Base-by-base conservation (phyloP, 2,113 vertebrate species). In the Grantiella picta region DNA sequence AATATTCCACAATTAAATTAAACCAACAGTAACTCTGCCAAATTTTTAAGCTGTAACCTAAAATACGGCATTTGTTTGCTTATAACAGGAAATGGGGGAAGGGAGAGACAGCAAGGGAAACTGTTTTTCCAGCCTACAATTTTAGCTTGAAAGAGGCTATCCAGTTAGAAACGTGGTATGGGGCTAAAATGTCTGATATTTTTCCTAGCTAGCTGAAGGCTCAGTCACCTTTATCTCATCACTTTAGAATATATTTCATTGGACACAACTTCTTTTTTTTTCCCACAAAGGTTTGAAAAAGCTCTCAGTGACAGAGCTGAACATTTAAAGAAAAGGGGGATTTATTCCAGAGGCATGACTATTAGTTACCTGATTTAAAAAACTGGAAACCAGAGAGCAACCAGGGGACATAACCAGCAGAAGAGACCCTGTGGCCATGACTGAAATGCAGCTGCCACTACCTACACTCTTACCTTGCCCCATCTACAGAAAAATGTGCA, bases 61-160 rank as follows among this genome's bases (percentile, higher is more conserved):
- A 97, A 97, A 95, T 84, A 94, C 92, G 66, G 49, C 76, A 89
- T 93, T 96, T 97, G 94, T 94, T 96, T 95, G 92, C 86, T 94
- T 94, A 7, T 77, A 91, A 96, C 96, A 97, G 96, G 96, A 97
- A 97, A 90, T 94, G 94, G 95, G 96, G 96, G 96, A 92, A 93
- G 96, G 94, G 92, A 96, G 57, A 95, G 31, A 95, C 73, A 90
- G 85, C 75, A 61, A 94, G 75, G 92, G 85, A 92, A 93, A 86
- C 85, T 1, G 6, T 68, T 95, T 94, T 94, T 96, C 93, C 91
- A 95, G 82, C 75, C 91, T 90, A 29, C 31, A 35, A 81, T 84
- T 77, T 53, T 35, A 59, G 63, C 42, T 16, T 69, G 31, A 82
- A 36, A 81, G 64, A 86, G 33, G n/a, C 90, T 72, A 59, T 77